Base-by-base conservation (phyloP, 1,140 invertebrate species). In the Drosophila orosa region DNA sequence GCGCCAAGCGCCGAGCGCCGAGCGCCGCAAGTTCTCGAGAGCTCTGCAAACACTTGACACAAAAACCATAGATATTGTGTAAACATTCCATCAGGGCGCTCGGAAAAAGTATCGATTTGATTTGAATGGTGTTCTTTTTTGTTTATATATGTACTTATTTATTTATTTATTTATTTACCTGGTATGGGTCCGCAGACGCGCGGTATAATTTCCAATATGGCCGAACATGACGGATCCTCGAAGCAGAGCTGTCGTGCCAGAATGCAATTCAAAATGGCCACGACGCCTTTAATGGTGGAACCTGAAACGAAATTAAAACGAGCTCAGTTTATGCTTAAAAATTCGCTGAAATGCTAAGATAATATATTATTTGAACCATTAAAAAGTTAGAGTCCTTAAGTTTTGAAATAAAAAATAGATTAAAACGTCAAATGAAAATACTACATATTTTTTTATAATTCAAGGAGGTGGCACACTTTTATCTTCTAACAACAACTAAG, bases 201-300 rank as follows among this genome's bases (percentile, higher is more conserved):
- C 27, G 96, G 97, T 84, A 97, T 97, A 75, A 97, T 97, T 93
- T 97, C 96, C 83, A 97, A 92, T 90, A 98, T 97, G 44, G 96
- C 96, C 69, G 96, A 96, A 93, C 97, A 98, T 63, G 96, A 96
- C 31, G 95, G 94, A 93, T 98, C 96, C 90, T 97, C 96, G 91
- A 96, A 96, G 92, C 97, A 98, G 27, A 97, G 93, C 91, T 97
- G 95, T 71, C 96, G 94, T 17, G 96, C 96, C 78, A 96, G 93
- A 56, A 97, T 94, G 92, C 97, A 97, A 93, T 97, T 97, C 71
- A 97, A 93, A 80, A 97, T 97, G 57, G 95, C 95, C 75, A 96
- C 95, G 25, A 95, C 94, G 67, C 94, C 94, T 90, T 96, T 96
- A 78, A 95, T 94, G 82, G 95, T 95, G 59, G 95, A 93, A 91